A percentile compares a stretch with the other conserved stretches of the same genome.
These are phyloP conservation scores for Nannoperca australis DNA, from an alignment of 2,797 vertebrate genomes.

Conservation along the genomic window DNA sequence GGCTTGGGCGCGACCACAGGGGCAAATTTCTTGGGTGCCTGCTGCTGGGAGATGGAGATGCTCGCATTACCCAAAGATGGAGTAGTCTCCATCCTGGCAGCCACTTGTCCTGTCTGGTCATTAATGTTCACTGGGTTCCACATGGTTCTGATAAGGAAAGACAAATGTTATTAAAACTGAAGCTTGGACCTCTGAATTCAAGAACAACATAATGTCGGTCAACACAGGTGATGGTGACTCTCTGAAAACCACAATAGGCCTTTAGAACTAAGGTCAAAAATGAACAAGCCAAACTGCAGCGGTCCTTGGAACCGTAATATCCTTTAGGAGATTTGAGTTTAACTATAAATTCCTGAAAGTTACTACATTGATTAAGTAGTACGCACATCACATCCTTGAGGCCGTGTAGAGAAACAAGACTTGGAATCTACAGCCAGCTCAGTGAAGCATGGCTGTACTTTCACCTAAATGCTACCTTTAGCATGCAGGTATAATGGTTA, in stretches of 20 bases:
- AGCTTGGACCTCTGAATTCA: not conserved
- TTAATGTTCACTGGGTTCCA: conserved; percentile 90
- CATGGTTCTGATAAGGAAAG: conserved; percentile 84
- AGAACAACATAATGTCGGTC: not conserved
- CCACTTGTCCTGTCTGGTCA: conserved; percentile 90
- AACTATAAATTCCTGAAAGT: not conserved
- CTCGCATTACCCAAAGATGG: conserved; percentile 93
- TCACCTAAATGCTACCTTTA: not conserved
- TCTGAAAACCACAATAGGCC: not conserved
- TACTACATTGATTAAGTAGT: not conserved
- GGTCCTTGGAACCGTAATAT: not conserved
- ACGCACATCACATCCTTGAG: not conserved
- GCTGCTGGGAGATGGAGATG: conserved; percentile 96
- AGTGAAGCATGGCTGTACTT: not conserved
- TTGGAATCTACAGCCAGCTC: not conserved
- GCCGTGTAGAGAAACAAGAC: not conserved
- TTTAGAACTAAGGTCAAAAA: not conserved
- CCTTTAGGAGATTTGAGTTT: not conserved
- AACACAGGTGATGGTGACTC: not conserved
- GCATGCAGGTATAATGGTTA: not conserved
- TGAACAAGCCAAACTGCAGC: not conserved
- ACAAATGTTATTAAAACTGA: not conserved
- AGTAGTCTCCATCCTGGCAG: conserved; percentile 96
- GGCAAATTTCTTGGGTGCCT: conserved; percentile 96
- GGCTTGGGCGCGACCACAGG: conserved; percentile 97